A percentile compares a stretch with the other conserved stretches of the same genome.
Conservation (phyloP, 2,797 vertebrate genomes). For the Okamejei kenojei region DNA sequence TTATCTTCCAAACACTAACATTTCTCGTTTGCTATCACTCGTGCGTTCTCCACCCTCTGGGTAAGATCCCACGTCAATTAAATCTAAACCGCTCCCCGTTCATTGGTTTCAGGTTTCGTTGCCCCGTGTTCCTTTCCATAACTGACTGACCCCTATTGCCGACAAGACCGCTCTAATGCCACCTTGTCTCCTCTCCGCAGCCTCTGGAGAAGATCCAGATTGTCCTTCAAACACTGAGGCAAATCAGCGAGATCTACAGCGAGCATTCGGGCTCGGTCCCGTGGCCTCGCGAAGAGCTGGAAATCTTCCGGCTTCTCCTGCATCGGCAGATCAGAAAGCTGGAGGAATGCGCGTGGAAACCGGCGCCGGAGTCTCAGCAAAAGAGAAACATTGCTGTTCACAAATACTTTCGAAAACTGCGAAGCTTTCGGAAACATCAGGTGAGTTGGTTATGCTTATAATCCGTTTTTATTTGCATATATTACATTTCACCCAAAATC, state of each 20-base stretch:
- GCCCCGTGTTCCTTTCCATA: not conserved
- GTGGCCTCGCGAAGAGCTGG: not conserved
- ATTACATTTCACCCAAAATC: no score
- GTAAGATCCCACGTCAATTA: no score
- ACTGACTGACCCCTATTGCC: not conserved
- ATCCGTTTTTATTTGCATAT: not conserved
- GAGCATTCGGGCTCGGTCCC: not conserved
- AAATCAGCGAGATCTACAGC: not conserved
- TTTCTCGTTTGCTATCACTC: no score
- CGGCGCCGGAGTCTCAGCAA: not conserved
- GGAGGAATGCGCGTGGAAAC: not conserved
- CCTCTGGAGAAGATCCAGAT: not conserved
- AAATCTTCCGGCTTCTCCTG: not conserved
- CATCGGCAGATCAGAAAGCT: not conserved
- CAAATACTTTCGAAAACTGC: not conserved
- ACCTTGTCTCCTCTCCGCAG: not conserved
- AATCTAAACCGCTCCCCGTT: no score
- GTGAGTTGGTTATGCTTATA: not conserved
- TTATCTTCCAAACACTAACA: no score
- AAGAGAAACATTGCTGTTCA: not conserved
- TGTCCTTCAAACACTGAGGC: not conserved
- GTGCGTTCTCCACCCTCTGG: no score
- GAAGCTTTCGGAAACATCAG: constrained; percentile 16
- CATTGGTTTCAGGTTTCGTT: no score
- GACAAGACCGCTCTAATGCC: no score